phyloP scores from a whole-genome alignment of 2,113 vertebrate genomes.

The Podiceps cristatus region DNA sequence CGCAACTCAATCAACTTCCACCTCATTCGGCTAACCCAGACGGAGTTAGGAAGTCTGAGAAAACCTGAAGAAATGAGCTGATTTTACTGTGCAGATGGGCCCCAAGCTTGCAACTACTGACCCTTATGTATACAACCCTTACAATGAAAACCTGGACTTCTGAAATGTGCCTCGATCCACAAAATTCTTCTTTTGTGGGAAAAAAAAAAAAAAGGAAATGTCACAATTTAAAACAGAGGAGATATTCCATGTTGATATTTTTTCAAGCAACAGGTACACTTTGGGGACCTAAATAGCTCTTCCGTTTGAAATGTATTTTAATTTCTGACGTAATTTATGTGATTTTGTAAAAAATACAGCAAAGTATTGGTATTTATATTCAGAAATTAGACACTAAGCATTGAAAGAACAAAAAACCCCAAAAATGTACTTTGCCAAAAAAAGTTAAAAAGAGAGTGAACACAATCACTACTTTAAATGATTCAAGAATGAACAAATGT shows the following conservation, averaged over 20 bases:
- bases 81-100: not conserved
- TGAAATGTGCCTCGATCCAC: not conserved
- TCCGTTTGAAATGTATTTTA: not conserved
- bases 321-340: not conserved
- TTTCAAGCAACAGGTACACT: not conserved
- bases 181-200: not conserved
- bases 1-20: not conserved
- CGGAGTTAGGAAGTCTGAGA: not conserved
- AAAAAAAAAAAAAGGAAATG: too few species aligned
- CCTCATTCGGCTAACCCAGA: not conserved
- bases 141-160: not conserved
- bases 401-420: not conserved
- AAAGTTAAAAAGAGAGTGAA: not conserved
- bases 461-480: not conserved
- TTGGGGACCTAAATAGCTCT: not conserved
- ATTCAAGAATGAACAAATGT: not conserved
- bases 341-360: not conserved
- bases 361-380: not conserved
- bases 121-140: not conserved
- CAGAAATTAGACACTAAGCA: not conserved
- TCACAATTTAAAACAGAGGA: not conserved
- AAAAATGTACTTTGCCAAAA: not conserved
- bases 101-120: not conserved
- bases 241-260: not conserved
- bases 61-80: not conserved